Conservation (phyloP, 35 echinoderm and acorn worm genomes). For the Amphiura filiformis region DNA sequence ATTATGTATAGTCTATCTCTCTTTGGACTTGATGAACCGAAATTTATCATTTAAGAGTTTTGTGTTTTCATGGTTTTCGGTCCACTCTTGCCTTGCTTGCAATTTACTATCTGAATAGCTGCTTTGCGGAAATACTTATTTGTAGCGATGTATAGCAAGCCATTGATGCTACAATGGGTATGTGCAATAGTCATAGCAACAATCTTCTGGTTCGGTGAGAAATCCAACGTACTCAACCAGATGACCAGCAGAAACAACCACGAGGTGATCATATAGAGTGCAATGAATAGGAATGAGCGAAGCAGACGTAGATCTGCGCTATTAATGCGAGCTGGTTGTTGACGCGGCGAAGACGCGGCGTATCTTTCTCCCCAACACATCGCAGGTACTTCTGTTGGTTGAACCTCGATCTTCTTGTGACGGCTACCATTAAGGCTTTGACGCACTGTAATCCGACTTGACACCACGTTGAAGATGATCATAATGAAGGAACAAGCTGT, state of each 20-base stretch:
- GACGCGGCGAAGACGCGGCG: not conserved
- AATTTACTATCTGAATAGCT: too few species aligned
- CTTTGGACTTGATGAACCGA: too few species aligned
- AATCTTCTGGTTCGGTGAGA: not conserved
- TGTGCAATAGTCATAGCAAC: not conserved
- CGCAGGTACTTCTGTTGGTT: too few species aligned
- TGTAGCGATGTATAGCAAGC: not conserved
- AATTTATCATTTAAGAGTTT: too few species aligned
- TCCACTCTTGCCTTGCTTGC: too few species aligned
- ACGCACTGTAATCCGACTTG: not conserved
- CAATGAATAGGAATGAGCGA: not conserved
- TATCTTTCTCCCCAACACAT: too few species aligned
- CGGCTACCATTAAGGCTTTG: too few species aligned
- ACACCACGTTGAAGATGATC: not conserved
- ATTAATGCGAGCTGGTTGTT: not conserved
- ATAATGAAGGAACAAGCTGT: not conserved
- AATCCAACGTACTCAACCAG: not conserved
- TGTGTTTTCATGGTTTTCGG: too few species aligned
- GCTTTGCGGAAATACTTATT: not conserved
- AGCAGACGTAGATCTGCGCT: not conserved
- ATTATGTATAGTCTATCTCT: too few species aligned
- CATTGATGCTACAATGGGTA: not conserved
- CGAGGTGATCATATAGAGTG: not conserved
- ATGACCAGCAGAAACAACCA: not conserved
- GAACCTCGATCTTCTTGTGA: too few species aligned